Evolutionary conservation across 2,797 vertebrate genomes (phyloP).

Genomic region (Macropus fuliginosus): DNA sequence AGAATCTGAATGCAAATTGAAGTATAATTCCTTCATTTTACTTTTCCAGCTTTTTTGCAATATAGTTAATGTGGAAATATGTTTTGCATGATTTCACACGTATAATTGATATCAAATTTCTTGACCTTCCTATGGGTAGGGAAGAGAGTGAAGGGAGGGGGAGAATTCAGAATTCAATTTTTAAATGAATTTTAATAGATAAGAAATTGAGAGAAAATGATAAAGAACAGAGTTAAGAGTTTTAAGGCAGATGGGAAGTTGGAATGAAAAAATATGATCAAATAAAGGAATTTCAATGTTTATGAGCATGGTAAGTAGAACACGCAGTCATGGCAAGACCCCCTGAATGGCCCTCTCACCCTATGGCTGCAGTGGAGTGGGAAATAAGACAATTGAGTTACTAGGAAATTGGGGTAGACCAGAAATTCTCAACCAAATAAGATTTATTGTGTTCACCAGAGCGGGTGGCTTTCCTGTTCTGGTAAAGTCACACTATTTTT

Average conservation of each 20-base stretch:
- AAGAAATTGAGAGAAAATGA: too few relatives aligned
- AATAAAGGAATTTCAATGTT: neutral
- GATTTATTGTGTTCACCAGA: too few relatives aligned
- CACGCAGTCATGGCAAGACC: neutral
- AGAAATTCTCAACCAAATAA: too few relatives aligned
- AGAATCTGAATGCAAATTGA: too few relatives aligned
- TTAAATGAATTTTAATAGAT: neutral
- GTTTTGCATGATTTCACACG: too few relatives aligned
- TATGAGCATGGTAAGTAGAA: neutral
- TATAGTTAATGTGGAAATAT: too few relatives aligned
- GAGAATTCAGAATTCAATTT: neutral
- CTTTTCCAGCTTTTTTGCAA: too few relatives aligned
- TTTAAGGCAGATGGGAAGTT: neutral
- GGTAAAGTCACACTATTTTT: too few relatives aligned
- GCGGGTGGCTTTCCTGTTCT: too few relatives aligned
- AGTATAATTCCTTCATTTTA: too few relatives aligned
- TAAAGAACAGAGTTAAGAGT: too few relatives aligned
- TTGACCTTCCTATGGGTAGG: neutral
- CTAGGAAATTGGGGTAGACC: neutral
- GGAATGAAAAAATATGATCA: neutral
- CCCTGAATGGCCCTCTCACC: neutral
- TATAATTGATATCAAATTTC: neutral
- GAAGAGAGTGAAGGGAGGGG: neutral
- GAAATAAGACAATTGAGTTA: neutral
- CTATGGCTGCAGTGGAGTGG: neutral